These are phyloP conservation scores for Zaprionus ornatus DNA, from an alignment of 1,140 invertebrate genomes.

Conservation along the genomic window DNA sequence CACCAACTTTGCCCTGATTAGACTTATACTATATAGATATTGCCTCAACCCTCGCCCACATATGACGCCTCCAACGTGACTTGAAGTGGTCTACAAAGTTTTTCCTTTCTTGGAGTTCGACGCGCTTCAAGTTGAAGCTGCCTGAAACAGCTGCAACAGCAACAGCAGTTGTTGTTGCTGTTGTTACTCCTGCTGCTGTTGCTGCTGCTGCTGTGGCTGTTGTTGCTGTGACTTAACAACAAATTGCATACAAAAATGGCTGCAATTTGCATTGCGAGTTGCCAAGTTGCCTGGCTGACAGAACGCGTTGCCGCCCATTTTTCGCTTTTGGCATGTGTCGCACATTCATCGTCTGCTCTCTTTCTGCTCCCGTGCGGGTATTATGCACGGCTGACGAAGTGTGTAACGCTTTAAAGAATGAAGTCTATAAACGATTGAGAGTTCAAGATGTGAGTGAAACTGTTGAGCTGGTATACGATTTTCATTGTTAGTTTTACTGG, in stretches of 20 bases:
- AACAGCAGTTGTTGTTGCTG: slow-evolving; percentile 12
- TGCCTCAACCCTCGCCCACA: background rate
- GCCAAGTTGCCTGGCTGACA: slow-evolving; percentile 10
- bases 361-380: slow-evolving; percentile 13
- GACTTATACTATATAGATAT: background rate
- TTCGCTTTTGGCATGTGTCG: slow-evolving; percentile 43
- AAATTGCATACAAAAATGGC: slow-evolving; percentile 67
- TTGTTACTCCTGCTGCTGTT: slow-evolving; percentile 6
- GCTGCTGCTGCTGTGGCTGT: background rate
- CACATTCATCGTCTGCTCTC: slow-evolving; percentile 47
- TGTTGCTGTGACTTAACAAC: slow-evolving; percentile 44
- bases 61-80: slow-evolving; percentile 4
- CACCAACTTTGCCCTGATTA: slow-evolving; percentile 11
- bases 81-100: slow-evolving; percentile 34
- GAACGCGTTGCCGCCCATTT: slow-evolving; percentile 27
- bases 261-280: slow-evolving; percentile 66
- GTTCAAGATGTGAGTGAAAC: background rate
- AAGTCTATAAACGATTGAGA: background rate
- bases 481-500: background rate
- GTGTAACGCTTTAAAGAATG: background rate
- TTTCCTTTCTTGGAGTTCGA: background rate
- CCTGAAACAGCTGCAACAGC: slow-evolving; percentile 1
- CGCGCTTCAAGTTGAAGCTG: slow-evolving; percentile 30
- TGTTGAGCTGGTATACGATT: background rate
- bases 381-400: background rate